Evolutionary conservation across 2,113 vertebrate genomes (phyloP).

Genomic region (Oophaga pumilio): DNA sequence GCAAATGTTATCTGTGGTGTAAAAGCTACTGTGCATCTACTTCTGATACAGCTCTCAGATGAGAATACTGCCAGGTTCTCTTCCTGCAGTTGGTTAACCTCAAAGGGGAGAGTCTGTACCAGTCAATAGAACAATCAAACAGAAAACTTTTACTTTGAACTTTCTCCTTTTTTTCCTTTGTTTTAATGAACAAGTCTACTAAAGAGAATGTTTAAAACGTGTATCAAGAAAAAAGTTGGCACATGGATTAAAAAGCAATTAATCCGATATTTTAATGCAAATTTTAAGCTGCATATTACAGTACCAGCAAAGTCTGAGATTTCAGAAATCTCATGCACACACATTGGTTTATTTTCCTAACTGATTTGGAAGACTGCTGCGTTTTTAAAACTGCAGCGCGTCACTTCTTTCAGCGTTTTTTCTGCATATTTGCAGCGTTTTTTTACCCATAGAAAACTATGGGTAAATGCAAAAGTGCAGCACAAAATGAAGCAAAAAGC

Average conservation of each 20-base stretch:
- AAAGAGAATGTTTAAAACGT: neutral
- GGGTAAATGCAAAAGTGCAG: no score
- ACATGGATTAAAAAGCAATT: neutral
- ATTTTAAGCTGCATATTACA: no score
- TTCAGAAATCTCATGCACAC: no score
- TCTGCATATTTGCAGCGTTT: no score
- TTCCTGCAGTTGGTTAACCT: constrained; percentile 31
- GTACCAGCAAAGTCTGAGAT: no score
- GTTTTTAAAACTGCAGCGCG: no score
- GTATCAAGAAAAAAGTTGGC: neutral
- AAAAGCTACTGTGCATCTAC: neutral
- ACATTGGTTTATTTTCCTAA: no score
- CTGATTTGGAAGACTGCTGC: no score
- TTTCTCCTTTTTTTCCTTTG: neutral
- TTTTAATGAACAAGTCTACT: neutral
- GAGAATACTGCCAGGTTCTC: neutral
- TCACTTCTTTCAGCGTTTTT: no score
- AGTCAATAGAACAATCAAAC: neutral
- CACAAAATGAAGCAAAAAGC: no score
- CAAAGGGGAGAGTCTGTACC: neutral
- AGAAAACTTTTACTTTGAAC: constrained; percentile 8
- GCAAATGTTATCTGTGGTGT: neutral
- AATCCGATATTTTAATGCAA: neutral
- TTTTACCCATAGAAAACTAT: no score
- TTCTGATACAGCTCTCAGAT: neutral